phyloP scores from a whole-genome alignment of 2,113 vertebrate genomes.

The Chaetops frenatus region DNA sequence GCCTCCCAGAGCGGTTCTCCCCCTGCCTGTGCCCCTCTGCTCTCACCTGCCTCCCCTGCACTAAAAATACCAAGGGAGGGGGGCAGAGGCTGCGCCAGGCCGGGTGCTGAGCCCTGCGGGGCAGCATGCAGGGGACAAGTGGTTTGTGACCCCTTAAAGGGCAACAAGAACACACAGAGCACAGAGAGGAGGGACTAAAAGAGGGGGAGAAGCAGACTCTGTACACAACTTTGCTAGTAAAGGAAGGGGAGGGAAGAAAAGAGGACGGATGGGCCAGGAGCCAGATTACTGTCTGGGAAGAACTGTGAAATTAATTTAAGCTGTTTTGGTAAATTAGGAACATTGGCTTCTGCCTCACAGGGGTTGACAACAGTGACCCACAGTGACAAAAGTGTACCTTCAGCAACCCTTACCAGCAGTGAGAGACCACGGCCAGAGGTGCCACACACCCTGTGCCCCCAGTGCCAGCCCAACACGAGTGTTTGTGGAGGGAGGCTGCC shows the following conservation, averaged over 20 bases:
- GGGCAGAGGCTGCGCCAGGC: background rate
- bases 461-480: background rate
- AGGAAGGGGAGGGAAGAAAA: background rate
- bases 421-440: background rate
- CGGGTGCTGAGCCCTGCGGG: background rate
- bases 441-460: fast-evolving
- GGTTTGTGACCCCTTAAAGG: background rate
- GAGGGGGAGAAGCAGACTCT: background rate
- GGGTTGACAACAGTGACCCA: background rate
- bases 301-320: background rate
- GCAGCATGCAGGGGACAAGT: background rate
- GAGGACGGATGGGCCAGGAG: background rate
- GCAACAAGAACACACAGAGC: background rate
- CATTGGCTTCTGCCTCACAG: background rate
- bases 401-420: background rate
- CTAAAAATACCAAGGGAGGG: background rate
- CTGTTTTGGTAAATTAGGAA: background rate
- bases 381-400: background rate
- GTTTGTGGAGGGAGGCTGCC: background rate
- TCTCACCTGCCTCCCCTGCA: background rate
- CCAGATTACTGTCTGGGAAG: background rate
- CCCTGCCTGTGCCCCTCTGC: slow-evolving; percentile 8
- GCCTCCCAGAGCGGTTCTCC: background rate
- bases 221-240: background rate
- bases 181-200: background rate